Evolutionary conservation across 2,113 vertebrate species (phyloP).

Genomic region (Sylvilagus bachmani): DNA sequence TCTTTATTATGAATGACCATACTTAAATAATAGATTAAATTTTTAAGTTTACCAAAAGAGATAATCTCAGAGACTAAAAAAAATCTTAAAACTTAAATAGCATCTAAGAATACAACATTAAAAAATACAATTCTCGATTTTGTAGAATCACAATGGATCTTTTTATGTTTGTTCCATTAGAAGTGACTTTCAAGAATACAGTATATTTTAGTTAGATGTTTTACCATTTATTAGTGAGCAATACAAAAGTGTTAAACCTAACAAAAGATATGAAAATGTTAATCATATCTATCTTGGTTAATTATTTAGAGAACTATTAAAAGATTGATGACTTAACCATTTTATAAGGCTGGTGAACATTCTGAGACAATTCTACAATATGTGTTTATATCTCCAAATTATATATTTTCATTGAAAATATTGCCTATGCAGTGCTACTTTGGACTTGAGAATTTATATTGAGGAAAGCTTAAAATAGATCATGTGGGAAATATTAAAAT

Average conservation of each 20-base stretch:
- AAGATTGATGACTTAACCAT: background rate
- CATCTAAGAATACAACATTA: slow-evolving; percentile 19
- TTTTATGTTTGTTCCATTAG: background rate
- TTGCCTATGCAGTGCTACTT: background rate
- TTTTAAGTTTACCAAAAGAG: background rate
- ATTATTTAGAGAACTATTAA: background rate
- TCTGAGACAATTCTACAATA: background rate
- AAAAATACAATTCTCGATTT: background rate
- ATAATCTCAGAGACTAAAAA: background rate
- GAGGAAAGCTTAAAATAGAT: slow-evolving; percentile 29
- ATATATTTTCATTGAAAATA: background rate
- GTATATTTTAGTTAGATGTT: background rate
- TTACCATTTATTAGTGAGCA: background rate
- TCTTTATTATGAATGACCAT: background rate
- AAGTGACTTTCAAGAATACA: background rate
- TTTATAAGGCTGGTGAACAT: background rate
- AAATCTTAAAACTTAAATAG: background rate
- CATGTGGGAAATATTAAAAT: background rate
- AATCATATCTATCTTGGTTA: background rate
- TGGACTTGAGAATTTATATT: background rate
- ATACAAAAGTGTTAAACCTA: background rate
- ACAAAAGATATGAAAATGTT: background rate
- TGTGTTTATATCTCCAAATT: background rate
- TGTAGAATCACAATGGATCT: background rate
- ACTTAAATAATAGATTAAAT: background rate